Percentiles rank a stretch among this genome's conserved stretches.
Conservation (phyloP, 2,888 invertebrate species). For the Lysandra coridon region DNA sequence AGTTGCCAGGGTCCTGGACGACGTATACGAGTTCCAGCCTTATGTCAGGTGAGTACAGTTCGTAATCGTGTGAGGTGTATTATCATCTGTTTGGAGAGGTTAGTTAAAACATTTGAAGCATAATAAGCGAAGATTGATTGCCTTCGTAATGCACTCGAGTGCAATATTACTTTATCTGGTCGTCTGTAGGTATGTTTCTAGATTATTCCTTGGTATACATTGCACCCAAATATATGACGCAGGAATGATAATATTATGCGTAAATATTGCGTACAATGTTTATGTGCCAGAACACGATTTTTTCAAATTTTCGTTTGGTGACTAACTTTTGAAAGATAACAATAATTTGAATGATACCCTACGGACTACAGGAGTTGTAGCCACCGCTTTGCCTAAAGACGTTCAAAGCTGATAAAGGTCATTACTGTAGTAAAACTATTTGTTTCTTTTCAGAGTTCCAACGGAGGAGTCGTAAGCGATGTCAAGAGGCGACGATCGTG, state of each 20-base stretch:
- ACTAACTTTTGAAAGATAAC: no score
- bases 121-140: conserved; percentile 9
- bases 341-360: no score
- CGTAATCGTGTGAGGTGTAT: conserved; percentile 26
- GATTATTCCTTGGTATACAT: background rate
- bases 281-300: no score
- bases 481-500: conserved; percentile 34
- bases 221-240: no score
- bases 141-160: background rate
- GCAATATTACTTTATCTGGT: background rate
- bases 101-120: background rate
- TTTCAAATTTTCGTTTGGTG: no score
- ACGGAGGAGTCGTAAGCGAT: conserved; percentile 32
- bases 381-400: no score
- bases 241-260: no score
- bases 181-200: conserved; percentile 4
- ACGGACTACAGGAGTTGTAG: no score
- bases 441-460: conserved; percentile 15
- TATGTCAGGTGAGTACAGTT: conserved; percentile 62
- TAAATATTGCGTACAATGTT: no score
- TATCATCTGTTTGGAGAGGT: background rate
- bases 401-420: background rate
- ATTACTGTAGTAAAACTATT: background rate
- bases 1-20: conserved; percentile 69
- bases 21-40: conserved; percentile 74